Conservation (phyloP, 2,113 vertebrate genomes). For the Gnathonemus longibarbis region DNA sequence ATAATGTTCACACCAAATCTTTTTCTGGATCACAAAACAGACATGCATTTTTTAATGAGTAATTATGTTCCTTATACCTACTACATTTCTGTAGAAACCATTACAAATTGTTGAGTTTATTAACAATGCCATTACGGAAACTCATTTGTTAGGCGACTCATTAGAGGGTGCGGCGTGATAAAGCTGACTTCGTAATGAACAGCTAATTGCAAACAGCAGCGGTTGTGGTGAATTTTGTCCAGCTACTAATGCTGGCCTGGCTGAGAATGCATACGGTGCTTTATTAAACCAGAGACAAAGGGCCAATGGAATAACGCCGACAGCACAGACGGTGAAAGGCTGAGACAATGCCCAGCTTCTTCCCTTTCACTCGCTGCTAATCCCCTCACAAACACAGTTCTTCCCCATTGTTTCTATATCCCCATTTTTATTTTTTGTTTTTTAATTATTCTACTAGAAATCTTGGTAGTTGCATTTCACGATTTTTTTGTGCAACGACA, state of each 20-base stretch:
- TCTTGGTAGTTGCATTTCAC: not conserved
- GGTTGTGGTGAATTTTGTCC: slow-evolving; percentile 66
- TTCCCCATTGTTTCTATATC: not conserved
- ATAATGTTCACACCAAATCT: not conserved
- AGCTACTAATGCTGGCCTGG: slow-evolving; percentile 68
- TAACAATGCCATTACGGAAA: slow-evolving; percentile 26
- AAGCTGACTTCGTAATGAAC: slow-evolving; percentile 79
- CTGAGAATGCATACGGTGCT: slow-evolving; percentile 25
- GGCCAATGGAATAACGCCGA: not conserved
- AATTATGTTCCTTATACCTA: not conserved
- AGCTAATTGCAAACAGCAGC: slow-evolving; percentile 80
- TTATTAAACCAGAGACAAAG: slow-evolving; percentile 1
- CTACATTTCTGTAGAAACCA: not conserved
- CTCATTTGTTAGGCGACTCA: slow-evolving; percentile 74
- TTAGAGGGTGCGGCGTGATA: slow-evolving; percentile 70
- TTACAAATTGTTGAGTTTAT: not conserved
- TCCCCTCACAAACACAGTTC: not conserved
- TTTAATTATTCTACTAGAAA: not conserved
- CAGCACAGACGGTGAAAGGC: not conserved
- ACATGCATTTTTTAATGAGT: not conserved
- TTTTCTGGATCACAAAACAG: not conserved
- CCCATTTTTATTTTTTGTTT: not conserved
- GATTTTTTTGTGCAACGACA: not conserved
- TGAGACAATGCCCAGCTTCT: not conserved
- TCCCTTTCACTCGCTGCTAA: not conserved